Conservation (phyloP, 2,888 invertebrate species). For the Lordiphosa andalusiaca region DNA sequence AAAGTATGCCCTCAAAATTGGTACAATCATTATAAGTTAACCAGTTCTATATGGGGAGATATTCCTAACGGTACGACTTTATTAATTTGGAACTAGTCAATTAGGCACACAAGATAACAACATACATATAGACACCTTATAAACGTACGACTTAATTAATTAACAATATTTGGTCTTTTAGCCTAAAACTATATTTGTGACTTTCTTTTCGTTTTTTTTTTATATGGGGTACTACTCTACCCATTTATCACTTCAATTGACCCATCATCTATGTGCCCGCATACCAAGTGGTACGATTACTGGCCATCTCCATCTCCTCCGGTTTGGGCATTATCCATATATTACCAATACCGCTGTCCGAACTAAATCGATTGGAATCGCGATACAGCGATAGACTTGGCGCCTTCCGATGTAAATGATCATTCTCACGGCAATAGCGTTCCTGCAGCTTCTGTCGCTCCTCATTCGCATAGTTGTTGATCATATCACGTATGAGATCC, state of each 20-base stretch:
- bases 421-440: conserved; percentile 71
- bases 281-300: conserved; percentile 79
- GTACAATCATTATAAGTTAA: too few relatives aligned
- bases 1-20: too few relatives aligned
- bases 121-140: not conserved
- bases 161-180: conserved; percentile 63
- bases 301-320: conserved; percentile 59
- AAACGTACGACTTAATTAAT: conserved; percentile 36
- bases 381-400: conserved; percentile 76
- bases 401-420: conserved; percentile 76
- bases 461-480: conserved; percentile 73
- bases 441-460: conserved; percentile 77
- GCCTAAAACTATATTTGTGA: conserved; percentile 34
- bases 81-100: too few relatives aligned
- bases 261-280: conserved; percentile 45
- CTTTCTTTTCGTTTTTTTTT: not conserved
- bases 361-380: conserved; percentile 79
- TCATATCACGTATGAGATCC: conserved; percentile 78
- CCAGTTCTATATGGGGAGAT: too few relatives aligned
- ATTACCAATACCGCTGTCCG: conserved; percentile 79
- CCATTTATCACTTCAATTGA: not conserved
- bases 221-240: not conserved
- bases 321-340: conserved; percentile 77
- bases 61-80: too few relatives aligned
- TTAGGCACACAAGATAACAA: conserved; percentile 7